phyloP scores from a whole-genome alignment of 2,113 vertebrate species.

The Mola mola region DNA sequence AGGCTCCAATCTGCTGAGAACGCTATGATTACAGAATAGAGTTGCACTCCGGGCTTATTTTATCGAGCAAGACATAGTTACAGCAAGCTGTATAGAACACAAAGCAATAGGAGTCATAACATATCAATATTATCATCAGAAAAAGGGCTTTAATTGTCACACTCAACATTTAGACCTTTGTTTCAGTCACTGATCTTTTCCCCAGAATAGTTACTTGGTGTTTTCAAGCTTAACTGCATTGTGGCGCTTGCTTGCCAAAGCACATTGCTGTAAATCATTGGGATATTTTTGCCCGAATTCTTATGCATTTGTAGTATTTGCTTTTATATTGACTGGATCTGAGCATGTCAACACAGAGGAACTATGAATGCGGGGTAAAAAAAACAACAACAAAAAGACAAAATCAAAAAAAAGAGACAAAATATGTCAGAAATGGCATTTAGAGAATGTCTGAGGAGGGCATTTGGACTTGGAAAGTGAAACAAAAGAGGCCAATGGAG shows the following conservation, averaged over 20 bases:
- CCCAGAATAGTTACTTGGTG: too few relatives aligned
- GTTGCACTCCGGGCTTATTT: slow-evolving; percentile 4
- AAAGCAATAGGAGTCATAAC: neutral
- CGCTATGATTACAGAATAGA: slow-evolving; percentile 24
- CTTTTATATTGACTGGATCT: neutral
- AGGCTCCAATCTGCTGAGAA: slow-evolving; percentile 8
- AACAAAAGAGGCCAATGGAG: slow-evolving; percentile 57
- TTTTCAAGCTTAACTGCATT: too few relatives aligned
- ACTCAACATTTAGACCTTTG: too few relatives aligned
- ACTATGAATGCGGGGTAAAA: neutral
- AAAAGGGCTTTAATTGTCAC: neutral
- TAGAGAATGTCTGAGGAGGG: slow-evolving; percentile 1
- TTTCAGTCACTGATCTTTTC: too few relatives aligned
- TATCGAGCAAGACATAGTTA: neutral
- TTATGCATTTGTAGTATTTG: neutral
- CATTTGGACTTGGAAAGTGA: slow-evolving; percentile 15
- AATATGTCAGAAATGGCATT: neutral
- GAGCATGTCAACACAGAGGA: too few relatives aligned
- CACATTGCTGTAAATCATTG: too few relatives aligned
- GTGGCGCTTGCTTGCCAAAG: too few relatives aligned
- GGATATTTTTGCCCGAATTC: neutral
- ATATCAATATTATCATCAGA: neutral
- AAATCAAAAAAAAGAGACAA: too few relatives aligned
- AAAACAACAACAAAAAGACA: neutral
- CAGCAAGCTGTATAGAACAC: neutral